phyloP scores from a whole-genome alignment of 2,888 invertebrate genomes.

The Uloborus plumipes region DNA sequence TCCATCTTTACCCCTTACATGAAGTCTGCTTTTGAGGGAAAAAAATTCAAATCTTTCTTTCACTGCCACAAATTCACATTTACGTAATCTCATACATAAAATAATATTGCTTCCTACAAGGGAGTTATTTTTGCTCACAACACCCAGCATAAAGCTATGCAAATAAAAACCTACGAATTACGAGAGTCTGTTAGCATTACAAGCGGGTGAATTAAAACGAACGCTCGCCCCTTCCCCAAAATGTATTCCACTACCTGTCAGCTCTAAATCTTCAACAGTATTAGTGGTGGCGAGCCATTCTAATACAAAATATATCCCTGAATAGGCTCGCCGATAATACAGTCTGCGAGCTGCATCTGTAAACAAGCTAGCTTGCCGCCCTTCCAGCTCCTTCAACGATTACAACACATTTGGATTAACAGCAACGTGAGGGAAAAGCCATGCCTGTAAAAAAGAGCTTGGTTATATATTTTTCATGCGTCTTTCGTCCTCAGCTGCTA shows the following conservation, averaged over 20 bases:
- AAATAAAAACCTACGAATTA: too few relatives aligned
- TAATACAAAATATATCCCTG: slow-evolving; percentile 42
- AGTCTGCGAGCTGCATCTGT: slow-evolving; percentile 35
- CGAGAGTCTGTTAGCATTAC: background rate
- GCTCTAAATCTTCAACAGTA: slow-evolving; percentile 32
- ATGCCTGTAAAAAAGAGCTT: slow-evolving; percentile 19
- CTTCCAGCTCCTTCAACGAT: slow-evolving; percentile 41
- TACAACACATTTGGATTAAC: slow-evolving; percentile 62
- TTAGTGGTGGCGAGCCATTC: slow-evolving; percentile 28
- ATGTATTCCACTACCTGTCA: slow-evolving; percentile 35
- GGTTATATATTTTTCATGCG: slow-evolving; percentile 60
- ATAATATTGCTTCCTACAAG: too few relatives aligned
- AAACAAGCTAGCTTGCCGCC: slow-evolving; percentile 42
- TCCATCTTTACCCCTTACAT: too few relatives aligned
- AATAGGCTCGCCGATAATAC: slow-evolving; percentile 39
- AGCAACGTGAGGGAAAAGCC: slow-evolving; percentile 3
- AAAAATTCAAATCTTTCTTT: too few relatives aligned
- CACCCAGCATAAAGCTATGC: too few relatives aligned
- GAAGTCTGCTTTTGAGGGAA: too few relatives aligned
- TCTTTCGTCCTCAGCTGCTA: slow-evolving; percentile 44
- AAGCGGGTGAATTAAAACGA: background rate
- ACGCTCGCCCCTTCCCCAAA: background rate
- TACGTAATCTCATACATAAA: slow-evolving; percentile 50
- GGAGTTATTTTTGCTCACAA: too few relatives aligned
- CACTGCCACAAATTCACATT: background rate